Conservation (phyloP, 1,140 invertebrate species). For the Campodea augens region DNA sequence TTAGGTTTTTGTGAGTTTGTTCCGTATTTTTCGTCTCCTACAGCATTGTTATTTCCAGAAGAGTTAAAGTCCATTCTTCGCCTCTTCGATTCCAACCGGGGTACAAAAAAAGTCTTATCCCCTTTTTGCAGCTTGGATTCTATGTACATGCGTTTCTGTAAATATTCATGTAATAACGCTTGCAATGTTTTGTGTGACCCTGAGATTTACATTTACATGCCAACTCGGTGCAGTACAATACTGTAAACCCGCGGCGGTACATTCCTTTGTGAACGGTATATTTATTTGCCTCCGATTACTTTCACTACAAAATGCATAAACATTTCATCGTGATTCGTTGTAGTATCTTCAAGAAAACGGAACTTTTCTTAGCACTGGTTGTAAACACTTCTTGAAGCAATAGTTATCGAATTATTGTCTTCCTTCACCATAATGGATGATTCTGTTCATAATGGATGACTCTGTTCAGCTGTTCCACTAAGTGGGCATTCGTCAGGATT, state of each 20-base stretch:
- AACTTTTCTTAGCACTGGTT: neutral
- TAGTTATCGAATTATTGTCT: no score
- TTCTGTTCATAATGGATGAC: no score
- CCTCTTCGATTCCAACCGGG: no score
- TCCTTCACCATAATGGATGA: neutral
- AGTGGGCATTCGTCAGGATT: neutral
- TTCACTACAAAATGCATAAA: slow-evolving; percentile 1
- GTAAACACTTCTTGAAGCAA: neutral
- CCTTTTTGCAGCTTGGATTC: no score
- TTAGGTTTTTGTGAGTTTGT: no score
- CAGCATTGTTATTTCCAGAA: no score
- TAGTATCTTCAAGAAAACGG: neutral
- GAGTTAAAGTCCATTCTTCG: no score
- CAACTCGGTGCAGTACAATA: neutral
- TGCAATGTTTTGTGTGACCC: no score
- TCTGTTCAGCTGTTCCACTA: neutral
- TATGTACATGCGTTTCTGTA: no score
- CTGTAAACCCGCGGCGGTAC: neutral
- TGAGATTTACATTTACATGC: neutral
- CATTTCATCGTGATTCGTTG: slow-evolving; percentile 1
- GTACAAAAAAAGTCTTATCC: no score
- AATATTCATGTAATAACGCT: neutral
- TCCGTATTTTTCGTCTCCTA: no score
- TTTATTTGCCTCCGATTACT: slow-evolving; percentile 1
- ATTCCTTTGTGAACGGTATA: neutral